phyloP scores from a whole-genome alignment of 2,888 invertebrate species.

The Cloeon dipterum region DNA sequence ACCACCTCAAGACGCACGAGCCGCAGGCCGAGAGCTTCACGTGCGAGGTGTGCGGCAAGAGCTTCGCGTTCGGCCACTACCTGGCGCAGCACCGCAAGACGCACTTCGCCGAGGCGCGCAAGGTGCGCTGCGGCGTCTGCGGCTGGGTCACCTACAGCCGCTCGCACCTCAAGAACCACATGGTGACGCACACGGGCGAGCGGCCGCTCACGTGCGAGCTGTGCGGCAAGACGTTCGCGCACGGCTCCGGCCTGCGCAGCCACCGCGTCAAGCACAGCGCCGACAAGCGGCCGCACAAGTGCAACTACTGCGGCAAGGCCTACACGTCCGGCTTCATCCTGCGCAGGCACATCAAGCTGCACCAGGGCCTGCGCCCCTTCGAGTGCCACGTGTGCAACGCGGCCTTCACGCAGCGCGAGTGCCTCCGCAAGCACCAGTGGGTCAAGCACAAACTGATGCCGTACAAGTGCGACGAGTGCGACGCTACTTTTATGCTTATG shows the following conservation, averaged over 20 bases:
- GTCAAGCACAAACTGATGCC: neutral
- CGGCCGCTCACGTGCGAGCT: neutral
- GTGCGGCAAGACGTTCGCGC: neutral
- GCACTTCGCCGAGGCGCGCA: neutral
- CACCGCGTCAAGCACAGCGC: neutral
- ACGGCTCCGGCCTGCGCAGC: no score
- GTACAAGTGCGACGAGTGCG: neutral
- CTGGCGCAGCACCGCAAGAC: neutral
- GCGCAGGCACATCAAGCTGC: neutral
- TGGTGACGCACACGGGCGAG: neutral
- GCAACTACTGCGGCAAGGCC: neutral
- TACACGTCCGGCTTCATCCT: neutral
- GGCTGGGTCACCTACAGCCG: neutral
- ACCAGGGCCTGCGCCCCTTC: neutral
- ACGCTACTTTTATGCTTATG: neutral
- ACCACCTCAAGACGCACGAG: neutral
- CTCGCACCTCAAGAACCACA: neutral
- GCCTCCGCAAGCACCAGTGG: neutral
- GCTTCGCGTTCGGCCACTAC: neutral
- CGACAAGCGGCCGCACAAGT: neutral
- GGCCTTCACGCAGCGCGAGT: neutral
- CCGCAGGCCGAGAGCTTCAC: neutral
- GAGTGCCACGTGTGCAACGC: neutral
- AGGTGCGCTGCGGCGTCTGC: neutral
- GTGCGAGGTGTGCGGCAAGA: neutral